Conservation (phyloP, 2,797 vertebrate species). For the Cirrhinus molitorella region DNA sequence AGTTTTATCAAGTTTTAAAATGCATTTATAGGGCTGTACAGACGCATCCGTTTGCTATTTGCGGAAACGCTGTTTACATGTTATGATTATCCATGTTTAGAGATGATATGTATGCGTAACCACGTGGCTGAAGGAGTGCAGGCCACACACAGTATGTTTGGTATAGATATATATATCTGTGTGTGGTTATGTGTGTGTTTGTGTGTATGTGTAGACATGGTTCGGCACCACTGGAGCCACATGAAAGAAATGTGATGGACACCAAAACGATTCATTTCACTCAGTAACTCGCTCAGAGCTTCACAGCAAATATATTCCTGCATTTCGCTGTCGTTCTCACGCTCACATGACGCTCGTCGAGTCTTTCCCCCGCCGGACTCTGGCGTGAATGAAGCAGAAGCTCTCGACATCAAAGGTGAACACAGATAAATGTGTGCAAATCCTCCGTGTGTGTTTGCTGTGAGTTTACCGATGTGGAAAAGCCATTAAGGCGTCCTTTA, state of each 20-base stretch:
- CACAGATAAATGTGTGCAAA: slow-evolving; percentile 50
- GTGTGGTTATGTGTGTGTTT: background rate
- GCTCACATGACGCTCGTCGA: slow-evolving; percentile 42
- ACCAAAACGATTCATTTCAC: background rate
- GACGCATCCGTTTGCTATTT: background rate
- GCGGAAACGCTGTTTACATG: background rate
- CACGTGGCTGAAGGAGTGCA: background rate
- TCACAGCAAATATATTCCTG: background rate
- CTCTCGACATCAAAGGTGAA: slow-evolving; percentile 52
- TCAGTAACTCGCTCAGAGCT: background rate
- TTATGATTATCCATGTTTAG: slow-evolving; percentile 21
- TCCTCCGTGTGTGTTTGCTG: slow-evolving; percentile 20
- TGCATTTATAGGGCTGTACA: background rate
- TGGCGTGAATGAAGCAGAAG: slow-evolving; percentile 40
- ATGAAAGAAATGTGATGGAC: slow-evolving; percentile 17
- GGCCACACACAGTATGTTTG: slow-evolving; percentile 33
- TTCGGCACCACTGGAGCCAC: background rate
- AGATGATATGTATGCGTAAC: background rate
- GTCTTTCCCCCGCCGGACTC: slow-evolving; percentile 31
- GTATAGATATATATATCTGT: background rate
- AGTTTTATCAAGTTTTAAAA: background rate
- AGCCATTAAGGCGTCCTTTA: slow-evolving; percentile 50
- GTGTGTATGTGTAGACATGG: slow-evolving; percentile 4
- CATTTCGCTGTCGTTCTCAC: background rate
- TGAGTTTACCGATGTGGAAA: slow-evolving; percentile 51